These are phyloP conservation scores for Psophia crepitans DNA, from an alignment of 2,113 vertebrate species.

Conservation along the genomic window DNA sequence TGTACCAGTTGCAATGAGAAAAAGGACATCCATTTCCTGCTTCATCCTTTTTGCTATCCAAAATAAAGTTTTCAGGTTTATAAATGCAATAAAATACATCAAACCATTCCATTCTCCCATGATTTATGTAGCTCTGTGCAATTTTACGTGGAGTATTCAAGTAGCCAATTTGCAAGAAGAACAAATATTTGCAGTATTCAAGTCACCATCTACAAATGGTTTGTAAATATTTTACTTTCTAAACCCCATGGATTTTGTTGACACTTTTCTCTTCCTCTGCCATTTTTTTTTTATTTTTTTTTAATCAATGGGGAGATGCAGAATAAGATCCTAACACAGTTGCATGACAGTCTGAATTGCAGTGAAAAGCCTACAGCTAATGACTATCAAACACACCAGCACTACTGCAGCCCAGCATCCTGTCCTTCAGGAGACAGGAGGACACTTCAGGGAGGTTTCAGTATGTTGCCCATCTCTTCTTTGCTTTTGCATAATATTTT, in stretches of 20 bases:
- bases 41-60: background rate
- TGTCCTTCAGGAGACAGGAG: background rate
- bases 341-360: background rate
- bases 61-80: background rate
- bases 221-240: conserved; percentile 33
- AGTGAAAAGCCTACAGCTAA: background rate
- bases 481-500: background rate
- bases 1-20: background rate
- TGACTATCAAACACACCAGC: background rate
- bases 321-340: background rate
- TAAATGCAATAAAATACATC: background rate
- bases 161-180: background rate
- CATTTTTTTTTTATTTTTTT: background rate
- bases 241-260: background rate
- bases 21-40: background rate
- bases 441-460: background rate
- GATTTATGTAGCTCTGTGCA: background rate
- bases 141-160: background rate
- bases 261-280: background rate
- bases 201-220: background rate
- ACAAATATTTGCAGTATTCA: conserved; percentile 41
- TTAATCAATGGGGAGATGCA: background rate
- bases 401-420: background rate
- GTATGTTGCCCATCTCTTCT: background rate
- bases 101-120: background rate